A percentile compares a stretch with the other conserved stretches of the same genome.
Evolutionary conservation across 2,888 invertebrate genomes (phyloP).

Genomic region (Heliconius erato): DNA sequence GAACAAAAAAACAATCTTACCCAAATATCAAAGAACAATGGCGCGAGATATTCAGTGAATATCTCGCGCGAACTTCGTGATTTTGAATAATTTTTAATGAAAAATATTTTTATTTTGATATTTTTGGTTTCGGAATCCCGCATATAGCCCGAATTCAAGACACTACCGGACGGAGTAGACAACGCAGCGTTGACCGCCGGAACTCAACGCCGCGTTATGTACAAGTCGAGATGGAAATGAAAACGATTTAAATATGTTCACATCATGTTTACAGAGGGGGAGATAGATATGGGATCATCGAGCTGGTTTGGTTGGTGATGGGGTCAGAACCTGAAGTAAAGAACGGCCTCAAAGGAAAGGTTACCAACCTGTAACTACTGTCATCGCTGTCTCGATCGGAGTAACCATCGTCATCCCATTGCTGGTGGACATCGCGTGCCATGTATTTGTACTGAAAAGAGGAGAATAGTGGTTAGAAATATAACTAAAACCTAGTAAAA

Average conservation of each 20-base stretch:
- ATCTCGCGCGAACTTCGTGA: background rate
- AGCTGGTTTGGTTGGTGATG: too few relatives aligned
- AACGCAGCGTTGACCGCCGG: background rate
- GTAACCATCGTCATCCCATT: conserved; percentile 73
- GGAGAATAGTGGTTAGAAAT: background rate
- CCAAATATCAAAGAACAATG: background rate
- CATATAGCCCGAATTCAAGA: background rate
- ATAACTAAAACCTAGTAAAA: too few relatives aligned
- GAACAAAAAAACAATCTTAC: background rate
- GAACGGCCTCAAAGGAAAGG: background rate
- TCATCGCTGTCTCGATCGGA: conserved; percentile 74
- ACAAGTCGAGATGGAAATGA: too few relatives aligned
- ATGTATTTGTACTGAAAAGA: conserved; percentile 64
- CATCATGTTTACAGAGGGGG: too few relatives aligned
- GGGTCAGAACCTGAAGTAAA: background rate
- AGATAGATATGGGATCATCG: too few relatives aligned
- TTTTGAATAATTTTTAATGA: background rate
- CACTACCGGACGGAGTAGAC: too few relatives aligned
- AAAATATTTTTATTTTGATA: too few relatives aligned
- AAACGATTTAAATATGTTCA: too few relatives aligned
- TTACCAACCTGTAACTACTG: conserved; percentile 71
- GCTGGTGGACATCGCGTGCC: conserved; percentile 67
- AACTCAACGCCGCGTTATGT: background rate
- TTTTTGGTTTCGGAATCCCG: background rate
- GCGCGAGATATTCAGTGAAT: background rate